Conservation (phyloP, 1,140 invertebrate genomes). For the Ganaspis sp. region DNA sequence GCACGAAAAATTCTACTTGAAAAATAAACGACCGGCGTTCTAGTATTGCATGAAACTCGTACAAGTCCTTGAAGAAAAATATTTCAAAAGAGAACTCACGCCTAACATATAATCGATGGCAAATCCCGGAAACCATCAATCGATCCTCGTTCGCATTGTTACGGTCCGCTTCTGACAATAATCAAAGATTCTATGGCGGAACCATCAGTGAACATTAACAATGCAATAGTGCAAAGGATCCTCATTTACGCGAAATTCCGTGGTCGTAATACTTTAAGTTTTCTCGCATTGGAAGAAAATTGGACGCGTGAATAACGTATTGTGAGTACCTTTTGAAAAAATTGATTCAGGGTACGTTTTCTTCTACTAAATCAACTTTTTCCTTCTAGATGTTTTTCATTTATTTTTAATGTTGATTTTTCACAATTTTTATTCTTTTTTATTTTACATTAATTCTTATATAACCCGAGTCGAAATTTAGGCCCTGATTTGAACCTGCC, state of each 20-base stretch:
- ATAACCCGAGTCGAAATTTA: no score
- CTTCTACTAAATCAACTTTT: no score
- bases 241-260: slow-evolving; percentile 3
- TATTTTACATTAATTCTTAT: no score
- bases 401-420: no score
- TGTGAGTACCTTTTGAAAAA: neutral
- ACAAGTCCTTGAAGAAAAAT: neutral
- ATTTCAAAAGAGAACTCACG: neutral
- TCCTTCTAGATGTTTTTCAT: no score
- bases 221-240: neutral
- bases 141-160: slow-evolving; percentile 57
- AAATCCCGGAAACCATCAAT: slow-evolving; percentile 47
- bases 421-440: no score
- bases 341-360: no score
- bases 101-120: neutral
- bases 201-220: slow-evolving; percentile 38
- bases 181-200: slow-evolving; percentile 60
- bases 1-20: neutral
- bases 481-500: no score
- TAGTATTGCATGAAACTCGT: neutral
- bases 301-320: neutral
- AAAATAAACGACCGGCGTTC: neutral
- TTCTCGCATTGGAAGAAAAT: neutral
- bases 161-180: slow-evolving; percentile 61
- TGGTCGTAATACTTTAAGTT: neutral